Conservation (phyloP, 2,888 invertebrate genomes). For the Lutraria lutraria region DNA sequence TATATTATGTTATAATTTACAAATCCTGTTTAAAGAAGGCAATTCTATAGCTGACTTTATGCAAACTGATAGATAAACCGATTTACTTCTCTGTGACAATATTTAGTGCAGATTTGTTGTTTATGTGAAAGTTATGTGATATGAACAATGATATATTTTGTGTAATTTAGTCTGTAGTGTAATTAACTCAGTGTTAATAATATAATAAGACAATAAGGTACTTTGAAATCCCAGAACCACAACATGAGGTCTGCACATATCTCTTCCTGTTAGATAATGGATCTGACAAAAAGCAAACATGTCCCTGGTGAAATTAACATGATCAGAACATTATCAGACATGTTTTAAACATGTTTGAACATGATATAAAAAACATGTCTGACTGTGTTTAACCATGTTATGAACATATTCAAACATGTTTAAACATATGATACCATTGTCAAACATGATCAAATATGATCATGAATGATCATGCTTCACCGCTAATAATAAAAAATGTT, state of each 20-base stretch:
- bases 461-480: too few relatives aligned
- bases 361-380: too few relatives aligned
- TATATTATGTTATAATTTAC: too few relatives aligned
- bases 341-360: too few relatives aligned
- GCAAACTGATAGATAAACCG: not conserved
- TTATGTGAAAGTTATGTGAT: not conserved
- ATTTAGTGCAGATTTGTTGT: not conserved
- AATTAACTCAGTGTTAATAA: not conserved
- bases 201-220: not conserved
- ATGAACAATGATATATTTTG: not conserved
- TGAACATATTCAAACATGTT: too few relatives aligned
- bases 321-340: too few relatives aligned
- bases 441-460: too few relatives aligned
- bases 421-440: too few relatives aligned
- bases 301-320: too few relatives aligned
- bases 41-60: not conserved
- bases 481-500: too few relatives aligned
- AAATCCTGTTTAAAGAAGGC: too few relatives aligned
- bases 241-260: not conserved
- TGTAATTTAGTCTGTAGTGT: slow-evolving; percentile 7
- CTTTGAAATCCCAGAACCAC: not conserved
- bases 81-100: not conserved
- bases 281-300: not conserved
- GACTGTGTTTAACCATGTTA: too few relatives aligned
- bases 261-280: not conserved